phyloP scores from a whole-genome alignment of 2,113 vertebrate species.

The Caretta caretta region DNA sequence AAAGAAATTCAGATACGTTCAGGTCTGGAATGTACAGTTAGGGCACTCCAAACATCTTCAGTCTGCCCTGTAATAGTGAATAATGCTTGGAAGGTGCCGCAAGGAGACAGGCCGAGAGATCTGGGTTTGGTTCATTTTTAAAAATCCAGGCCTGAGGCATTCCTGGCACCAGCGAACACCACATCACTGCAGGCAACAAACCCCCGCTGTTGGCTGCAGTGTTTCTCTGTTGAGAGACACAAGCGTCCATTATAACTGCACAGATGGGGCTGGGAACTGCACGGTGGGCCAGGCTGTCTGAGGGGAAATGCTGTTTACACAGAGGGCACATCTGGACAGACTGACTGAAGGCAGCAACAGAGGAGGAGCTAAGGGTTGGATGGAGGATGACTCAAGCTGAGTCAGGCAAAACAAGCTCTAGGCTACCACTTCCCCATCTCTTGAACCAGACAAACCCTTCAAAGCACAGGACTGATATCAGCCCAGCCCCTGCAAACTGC shows the following conservation, averaged over 20 bases:
- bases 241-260: neutral
- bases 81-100: neutral
- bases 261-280: neutral
- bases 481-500: neutral
- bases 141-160: neutral
- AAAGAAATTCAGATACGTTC: neutral
- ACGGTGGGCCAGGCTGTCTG: neutral
- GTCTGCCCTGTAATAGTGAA: neutral
- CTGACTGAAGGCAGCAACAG: neutral
- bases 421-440: neutral
- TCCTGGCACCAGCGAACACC: neutral
- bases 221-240: neutral
- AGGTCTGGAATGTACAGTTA: neutral
- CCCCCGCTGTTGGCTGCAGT: neutral
- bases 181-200: neutral
- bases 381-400: fast-evolving
- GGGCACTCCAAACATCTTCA: neutral
- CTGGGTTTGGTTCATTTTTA: neutral
- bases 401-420: neutral
- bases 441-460: neutral
- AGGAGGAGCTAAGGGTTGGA: neutral
- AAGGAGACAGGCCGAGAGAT: neutral
- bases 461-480: fast-evolving
- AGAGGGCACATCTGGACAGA: neutral
- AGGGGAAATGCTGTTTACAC: neutral